These are phyloP conservation scores for Trochalopteron elliotii DNA, from an alignment of 2,113 vertebrate genomes.

Conservation along the genomic window DNA sequence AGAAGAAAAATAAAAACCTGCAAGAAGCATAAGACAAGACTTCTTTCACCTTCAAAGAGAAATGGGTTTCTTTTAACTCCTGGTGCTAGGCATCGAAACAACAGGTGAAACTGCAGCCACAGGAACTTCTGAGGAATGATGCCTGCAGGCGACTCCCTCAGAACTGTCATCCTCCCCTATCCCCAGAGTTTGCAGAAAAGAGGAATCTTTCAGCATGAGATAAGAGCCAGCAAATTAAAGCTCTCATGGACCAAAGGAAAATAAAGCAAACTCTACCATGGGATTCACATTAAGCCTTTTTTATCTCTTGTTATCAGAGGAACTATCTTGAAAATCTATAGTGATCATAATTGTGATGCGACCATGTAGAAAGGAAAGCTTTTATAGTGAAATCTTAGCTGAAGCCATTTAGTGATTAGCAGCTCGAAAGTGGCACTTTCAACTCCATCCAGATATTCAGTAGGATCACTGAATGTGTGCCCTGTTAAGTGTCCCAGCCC, in stretches of 20 bases:
- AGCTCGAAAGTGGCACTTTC: background rate
- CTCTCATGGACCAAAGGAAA: slow-evolving; percentile 8
- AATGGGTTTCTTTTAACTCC: slow-evolving; percentile 11
- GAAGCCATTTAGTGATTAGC: background rate
- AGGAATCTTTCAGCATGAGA: background rate
- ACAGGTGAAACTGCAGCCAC: background rate
- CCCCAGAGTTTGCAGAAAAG: background rate
- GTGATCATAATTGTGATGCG: background rate
- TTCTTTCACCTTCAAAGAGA: background rate
- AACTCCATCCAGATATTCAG: background rate
- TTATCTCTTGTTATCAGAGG: background rate
- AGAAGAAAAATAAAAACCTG: background rate
- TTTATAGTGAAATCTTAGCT: slow-evolving; percentile 4
- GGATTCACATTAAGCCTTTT: background rate
- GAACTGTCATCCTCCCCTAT: slow-evolving; percentile 2
- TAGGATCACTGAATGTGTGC: background rate
- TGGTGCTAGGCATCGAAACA: background rate
- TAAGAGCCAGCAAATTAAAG: slow-evolving; percentile 52
- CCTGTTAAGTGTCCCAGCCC: background rate
- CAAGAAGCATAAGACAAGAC: background rate
- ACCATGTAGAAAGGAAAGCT: background rate
- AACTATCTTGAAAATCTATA: background rate
- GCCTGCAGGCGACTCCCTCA: background rate
- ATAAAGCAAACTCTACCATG: background rate
- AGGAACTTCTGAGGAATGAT: slow-evolving; percentile 13